These are phyloP conservation scores for Tiaroga cobitis DNA, from an alignment of 2,797 vertebrate genomes.

Conservation along the genomic window DNA sequence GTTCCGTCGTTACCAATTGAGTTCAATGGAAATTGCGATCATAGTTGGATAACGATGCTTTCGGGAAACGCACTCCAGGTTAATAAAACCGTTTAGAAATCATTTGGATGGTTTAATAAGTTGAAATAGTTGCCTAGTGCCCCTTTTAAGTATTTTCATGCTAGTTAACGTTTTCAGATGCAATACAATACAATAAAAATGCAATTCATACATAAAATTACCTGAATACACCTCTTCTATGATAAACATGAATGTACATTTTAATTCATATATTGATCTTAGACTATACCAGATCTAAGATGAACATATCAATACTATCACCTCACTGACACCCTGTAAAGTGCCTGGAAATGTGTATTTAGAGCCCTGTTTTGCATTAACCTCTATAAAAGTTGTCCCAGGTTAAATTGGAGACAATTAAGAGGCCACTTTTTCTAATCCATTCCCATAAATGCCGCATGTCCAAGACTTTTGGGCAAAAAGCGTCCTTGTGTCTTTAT, in stretches of 20 bases:
- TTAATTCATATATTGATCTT: background rate
- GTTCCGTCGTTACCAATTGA: too few species aligned
- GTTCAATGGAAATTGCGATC: too few species aligned
- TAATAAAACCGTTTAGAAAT: too few species aligned
- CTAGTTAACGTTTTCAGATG: background rate
- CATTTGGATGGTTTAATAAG: too few species aligned
- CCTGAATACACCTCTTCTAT: background rate
- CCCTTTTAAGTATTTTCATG: background rate
- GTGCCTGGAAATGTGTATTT: background rate
- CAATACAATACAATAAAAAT: background rate
- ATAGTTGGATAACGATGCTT: too few species aligned
- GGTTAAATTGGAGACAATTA: background rate
- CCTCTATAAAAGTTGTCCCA: background rate
- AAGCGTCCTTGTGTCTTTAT: too few species aligned
- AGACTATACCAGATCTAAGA: background rate
- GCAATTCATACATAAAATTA: background rate
- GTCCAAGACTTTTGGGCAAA: too few species aligned
- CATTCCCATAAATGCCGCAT: too few species aligned
- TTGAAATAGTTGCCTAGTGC: too few species aligned
- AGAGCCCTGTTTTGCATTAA: background rate
- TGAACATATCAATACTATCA: too few species aligned
- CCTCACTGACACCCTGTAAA: background rate
- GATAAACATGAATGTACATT: background rate
- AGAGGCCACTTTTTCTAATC: too few species aligned
- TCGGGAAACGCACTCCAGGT: too few species aligned